Conservation (phyloP, 2,888 invertebrate genomes). For the Eilema caniola region DNA sequence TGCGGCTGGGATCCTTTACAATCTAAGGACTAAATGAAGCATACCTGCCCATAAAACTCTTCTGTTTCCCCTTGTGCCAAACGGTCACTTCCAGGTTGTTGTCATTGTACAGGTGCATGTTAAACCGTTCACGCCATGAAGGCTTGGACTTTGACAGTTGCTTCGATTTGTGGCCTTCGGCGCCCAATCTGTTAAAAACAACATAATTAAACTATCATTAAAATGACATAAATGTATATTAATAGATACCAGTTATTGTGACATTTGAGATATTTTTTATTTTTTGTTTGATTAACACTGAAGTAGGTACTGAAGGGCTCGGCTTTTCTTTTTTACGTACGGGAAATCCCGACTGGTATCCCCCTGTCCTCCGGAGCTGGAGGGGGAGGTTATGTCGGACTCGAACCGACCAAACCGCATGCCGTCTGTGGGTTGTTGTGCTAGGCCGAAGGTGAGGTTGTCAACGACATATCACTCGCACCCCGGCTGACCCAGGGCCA, state of each 20-base stretch:
- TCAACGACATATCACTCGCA: too few species aligned
- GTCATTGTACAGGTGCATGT: constrained; percentile 76
- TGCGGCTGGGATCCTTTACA: too few species aligned
- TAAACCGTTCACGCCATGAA: constrained; percentile 80
- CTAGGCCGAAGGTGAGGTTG: too few species aligned
- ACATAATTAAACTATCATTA: neutral
- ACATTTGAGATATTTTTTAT: neutral
- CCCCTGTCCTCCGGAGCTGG: too few species aligned
- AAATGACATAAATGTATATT: neutral
- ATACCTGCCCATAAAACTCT: constrained; percentile 79
- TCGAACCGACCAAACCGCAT: too few species aligned
- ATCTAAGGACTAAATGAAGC: neutral
- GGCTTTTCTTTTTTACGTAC: too few species aligned
- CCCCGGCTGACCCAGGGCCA: too few species aligned
- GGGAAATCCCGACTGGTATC: too few species aligned
- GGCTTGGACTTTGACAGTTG: constrained; percentile 75
- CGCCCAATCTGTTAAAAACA: constrained; percentile 68
- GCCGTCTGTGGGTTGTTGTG: too few species aligned
- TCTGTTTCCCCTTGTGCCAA: constrained; percentile 82
- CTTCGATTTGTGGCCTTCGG: constrained; percentile 79
- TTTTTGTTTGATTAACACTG: too few species aligned
- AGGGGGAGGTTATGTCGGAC: too few species aligned
- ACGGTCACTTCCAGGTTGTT: constrained; percentile 75
- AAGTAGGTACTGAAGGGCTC: too few species aligned
- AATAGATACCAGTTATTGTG: neutral